phyloP scores from a whole-genome alignment of 2,113 vertebrate species.

The Alectura lathami region DNA sequence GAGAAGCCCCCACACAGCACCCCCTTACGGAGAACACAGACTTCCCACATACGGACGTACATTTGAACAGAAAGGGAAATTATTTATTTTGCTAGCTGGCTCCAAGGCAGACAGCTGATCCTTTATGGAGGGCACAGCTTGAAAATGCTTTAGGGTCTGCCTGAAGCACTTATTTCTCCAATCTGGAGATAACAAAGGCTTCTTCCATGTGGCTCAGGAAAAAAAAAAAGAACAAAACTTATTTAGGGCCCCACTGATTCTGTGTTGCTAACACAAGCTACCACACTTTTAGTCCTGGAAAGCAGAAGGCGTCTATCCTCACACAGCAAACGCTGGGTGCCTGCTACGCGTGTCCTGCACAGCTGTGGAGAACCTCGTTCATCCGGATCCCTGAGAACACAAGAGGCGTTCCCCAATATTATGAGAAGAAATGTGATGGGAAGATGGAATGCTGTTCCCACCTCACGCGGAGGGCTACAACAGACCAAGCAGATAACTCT shows the following conservation, averaged over 20 bases:
- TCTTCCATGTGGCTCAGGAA: background rate
- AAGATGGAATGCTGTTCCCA: background rate
- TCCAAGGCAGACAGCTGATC: background rate
- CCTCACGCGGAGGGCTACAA: background rate
- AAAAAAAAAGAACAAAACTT: background rate
- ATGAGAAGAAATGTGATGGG: background rate
- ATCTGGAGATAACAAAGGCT: background rate
- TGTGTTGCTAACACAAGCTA: background rate
- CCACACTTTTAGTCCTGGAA: background rate
- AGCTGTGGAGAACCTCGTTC: background rate
- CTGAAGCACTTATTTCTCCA: background rate
- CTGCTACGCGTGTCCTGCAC: background rate
- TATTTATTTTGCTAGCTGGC: background rate
- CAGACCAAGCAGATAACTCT: background rate
- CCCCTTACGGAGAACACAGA: background rate
- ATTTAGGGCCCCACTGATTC: background rate
- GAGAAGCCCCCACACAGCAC: background rate
- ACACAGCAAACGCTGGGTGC: background rate
- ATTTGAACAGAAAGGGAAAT: background rate
- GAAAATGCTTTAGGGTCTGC: background rate
- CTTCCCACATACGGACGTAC: background rate
- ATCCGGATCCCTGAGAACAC: background rate
- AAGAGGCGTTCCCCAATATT: background rate
- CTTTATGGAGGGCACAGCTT: background rate
- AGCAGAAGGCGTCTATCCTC: background rate